Base-by-base conservation (phyloP, 2,888 invertebrate genomes). In the Nemapogon koenigi region DNA sequence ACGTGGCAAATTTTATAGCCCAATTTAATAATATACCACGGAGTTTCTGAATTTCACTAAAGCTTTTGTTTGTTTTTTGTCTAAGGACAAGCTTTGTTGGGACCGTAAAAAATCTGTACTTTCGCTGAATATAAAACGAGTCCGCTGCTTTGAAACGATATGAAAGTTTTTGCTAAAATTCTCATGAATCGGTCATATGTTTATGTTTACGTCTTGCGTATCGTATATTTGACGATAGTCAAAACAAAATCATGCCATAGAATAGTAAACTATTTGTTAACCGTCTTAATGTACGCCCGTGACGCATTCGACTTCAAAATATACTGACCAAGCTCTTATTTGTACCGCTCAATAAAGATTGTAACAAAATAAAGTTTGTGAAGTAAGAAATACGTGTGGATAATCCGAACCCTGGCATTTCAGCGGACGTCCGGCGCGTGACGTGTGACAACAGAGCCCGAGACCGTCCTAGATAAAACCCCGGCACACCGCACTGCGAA, bases 61-160 rank as follows among this genome's bases (percentile, higher is more conserved):
- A 45, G 43, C 43, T 41, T 40, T 46, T 48, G 52, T 52, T 52
- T 47, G 46, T 56, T 46, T 16, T 52, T 43, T 46, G 44, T 59
- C 62, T 60, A 60, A 45, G 43, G 37, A 41, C 42, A 55, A 57
- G 57, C 46, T 59, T 58, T 57, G 58, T 56, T 57, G 53, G 48
- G 42, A 48, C 43, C 25, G 42, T 46, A 50, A 49, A 64, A 66
- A 64, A 57, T 25, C 52, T 49, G 47, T 52, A 55, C 55, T 56
- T 58, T 51, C 51, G 49, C 52, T 55, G 60, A 66, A 65, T 64
- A 61, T 59, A 56, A 59, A 55, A 53, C 51, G 52, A 49, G 49
- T 48, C 46, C 51, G 49, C 43, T 14, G 39, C 13, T 28, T 15
- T 19, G 31, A 15, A 26, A 57, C 58, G 53, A 60, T 59, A 59